These are phyloP conservation scores for Zophobas atratus DNA, from an alignment of 1,140 invertebrate genomes.

Conservation along the genomic window DNA sequence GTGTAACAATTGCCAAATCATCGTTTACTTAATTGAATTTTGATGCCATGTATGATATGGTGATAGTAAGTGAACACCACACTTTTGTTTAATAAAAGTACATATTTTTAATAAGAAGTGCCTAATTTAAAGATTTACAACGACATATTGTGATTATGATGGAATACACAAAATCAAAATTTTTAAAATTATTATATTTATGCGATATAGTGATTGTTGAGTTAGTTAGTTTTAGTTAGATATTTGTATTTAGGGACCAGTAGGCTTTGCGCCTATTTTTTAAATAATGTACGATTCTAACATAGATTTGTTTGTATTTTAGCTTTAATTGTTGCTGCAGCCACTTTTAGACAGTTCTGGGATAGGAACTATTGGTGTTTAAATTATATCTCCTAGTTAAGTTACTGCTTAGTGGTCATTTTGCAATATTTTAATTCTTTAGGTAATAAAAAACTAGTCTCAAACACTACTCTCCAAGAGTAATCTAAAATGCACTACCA, in stretches of 20 bases:
- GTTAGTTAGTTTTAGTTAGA: slow-evolving; percentile 5
- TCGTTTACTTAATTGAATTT: slow-evolving; percentile 5
- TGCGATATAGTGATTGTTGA: slow-evolving; percentile 1
- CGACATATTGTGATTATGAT: slow-evolving; percentile 19
- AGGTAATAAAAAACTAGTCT: slow-evolving; percentile 16
- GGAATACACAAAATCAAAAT: slow-evolving; percentile 1
- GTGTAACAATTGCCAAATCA: slow-evolving; percentile 28
- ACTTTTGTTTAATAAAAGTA: background rate
- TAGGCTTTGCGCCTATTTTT: slow-evolving; percentile 12
- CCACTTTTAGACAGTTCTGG: background rate
- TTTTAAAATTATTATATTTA: slow-evolving; percentile 10
- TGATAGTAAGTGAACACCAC: slow-evolving; percentile 27
- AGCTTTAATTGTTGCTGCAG: slow-evolving; percentile 42
- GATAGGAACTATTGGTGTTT: background rate
- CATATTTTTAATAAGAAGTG: slow-evolving; percentile 20
- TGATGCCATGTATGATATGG: slow-evolving; percentile 10
- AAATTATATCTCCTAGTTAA: background rate
- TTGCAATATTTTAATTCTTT: background rate
- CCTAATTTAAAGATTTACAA: slow-evolving; percentile 15
- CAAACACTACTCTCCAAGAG: slow-evolving; percentile 9
- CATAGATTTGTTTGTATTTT: slow-evolving; percentile 6
- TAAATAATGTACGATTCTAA: slow-evolving; percentile 14
- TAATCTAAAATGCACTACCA: slow-evolving; percentile 34
- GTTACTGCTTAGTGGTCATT: background rate
- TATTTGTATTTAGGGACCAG: slow-evolving; percentile 19